phyloP scores from a whole-genome alignment of 2,113 vertebrate species.

The Odobenus rosmarus region DNA sequence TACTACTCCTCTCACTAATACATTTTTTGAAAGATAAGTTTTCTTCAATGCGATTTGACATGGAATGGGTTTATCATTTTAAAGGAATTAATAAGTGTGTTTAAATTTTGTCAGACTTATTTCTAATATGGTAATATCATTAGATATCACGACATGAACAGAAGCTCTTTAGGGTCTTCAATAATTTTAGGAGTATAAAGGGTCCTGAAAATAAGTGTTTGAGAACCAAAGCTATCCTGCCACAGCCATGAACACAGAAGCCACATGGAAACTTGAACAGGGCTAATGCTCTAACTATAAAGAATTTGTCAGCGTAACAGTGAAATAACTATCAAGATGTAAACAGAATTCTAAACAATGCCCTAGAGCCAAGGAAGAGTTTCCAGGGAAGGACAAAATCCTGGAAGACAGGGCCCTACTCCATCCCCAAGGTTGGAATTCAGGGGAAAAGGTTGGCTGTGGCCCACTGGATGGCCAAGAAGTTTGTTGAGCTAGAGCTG shows the following conservation, averaged over 20 bases:
- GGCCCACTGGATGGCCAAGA: accelerated
- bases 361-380: neutral
- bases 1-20: neutral
- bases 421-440: neutral
- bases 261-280: neutral
- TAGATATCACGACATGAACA: neutral
- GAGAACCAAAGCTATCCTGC: neutral
- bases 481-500: neutral
- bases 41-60: neutral
- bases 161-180: neutral
- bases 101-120: constrained; percentile 3
- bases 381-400: neutral
- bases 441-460: neutral
- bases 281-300: neutral
- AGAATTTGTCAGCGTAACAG: neutral
- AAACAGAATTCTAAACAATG: neutral
- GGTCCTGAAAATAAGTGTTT: neutral
- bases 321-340: neutral
- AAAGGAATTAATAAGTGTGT: neutral
- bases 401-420: neutral
- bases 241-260: neutral
- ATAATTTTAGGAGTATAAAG: neutral
- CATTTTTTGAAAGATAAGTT: neutral
- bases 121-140: neutral
- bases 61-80: neutral